Evolutionary conservation across 2,888 invertebrate genomes (phyloP).

Genomic region (Xylota sylvarum): DNA sequence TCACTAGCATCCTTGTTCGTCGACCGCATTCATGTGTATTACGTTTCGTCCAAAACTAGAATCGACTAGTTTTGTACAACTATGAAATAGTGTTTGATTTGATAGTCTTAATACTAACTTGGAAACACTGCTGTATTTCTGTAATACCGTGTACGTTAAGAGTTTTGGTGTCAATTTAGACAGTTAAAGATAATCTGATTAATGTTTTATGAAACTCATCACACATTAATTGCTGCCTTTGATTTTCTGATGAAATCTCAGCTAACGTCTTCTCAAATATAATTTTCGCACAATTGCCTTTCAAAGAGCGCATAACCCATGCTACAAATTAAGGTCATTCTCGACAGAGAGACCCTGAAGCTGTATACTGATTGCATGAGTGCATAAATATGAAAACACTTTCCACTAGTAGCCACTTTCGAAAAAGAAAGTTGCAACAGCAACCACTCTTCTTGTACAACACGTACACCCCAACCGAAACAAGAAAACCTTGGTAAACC

Average conservation of each 20-base stretch:
- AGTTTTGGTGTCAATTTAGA: too few species aligned
- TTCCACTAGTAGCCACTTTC: constrained; percentile 3
- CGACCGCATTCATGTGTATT: too few species aligned
- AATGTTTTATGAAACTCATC: too few species aligned
- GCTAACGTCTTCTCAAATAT: neutral
- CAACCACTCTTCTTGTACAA: constrained; percentile 11
- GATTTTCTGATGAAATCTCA: constrained; percentile 13
- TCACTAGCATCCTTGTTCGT: too few species aligned
- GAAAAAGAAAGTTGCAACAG: constrained; percentile 12
- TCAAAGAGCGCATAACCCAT: neutral
- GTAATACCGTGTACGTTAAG: too few species aligned
- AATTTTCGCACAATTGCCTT: neutral
- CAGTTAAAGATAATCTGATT: too few species aligned
- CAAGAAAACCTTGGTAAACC: constrained; percentile 29
- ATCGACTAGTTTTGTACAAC: too few species aligned
- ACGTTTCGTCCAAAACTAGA: too few species aligned
- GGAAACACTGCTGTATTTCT: too few species aligned
- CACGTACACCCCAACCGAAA: constrained; percentile 10
- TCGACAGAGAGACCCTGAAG: neutral
- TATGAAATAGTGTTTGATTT: too few species aligned
- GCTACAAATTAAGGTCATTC: constrained; percentile 1
- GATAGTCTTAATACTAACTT: too few species aligned
- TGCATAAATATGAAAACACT: constrained; percentile 31
- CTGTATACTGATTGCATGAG: constrained; percentile 20
- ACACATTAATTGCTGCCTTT: neutral